phyloP scores from a whole-genome alignment of 2,113 vertebrate genomes.

The Pao palembangensis region DNA sequence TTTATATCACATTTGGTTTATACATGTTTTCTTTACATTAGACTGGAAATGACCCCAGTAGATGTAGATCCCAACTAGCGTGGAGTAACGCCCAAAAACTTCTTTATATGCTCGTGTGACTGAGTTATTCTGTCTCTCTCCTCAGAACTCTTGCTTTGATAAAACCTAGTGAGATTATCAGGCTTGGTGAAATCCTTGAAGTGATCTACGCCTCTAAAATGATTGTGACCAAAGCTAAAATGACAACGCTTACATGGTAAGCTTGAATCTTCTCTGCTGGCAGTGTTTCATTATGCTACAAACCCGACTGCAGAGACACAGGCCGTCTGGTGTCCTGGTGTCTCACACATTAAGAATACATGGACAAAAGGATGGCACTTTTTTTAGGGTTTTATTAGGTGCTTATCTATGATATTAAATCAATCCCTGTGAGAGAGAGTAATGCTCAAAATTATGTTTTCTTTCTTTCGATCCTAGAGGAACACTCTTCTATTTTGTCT shows the following conservation, averaged over 20 bases:
- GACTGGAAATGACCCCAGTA: background rate
- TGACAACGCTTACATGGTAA: slow-evolving; percentile 90
- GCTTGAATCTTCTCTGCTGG: slow-evolving; percentile 1
- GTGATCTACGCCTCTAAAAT: slow-evolving; percentile 81
- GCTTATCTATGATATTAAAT: background rate
- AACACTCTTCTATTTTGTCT: too few relatives aligned
- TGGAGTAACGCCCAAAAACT: too few relatives aligned
- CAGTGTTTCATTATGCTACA: background rate
- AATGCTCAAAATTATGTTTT: too few relatives aligned
- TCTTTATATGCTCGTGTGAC: background rate
- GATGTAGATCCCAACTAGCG: background rate
- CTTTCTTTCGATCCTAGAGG: too few relatives aligned
- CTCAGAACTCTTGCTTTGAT: slow-evolving; percentile 89
- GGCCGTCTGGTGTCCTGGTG: slow-evolving; percentile 3
- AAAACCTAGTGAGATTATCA: slow-evolving; percentile 84
- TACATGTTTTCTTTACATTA: background rate
- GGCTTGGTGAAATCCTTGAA: slow-evolving; percentile 86
- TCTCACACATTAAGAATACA: slow-evolving; percentile 29
- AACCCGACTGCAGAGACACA: background rate
- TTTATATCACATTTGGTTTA: background rate
- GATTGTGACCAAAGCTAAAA: slow-evolving; percentile 93
- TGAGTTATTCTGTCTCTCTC: background rate
- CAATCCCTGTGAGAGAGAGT: too few relatives aligned
- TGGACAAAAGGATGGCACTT: slow-evolving; percentile 21
- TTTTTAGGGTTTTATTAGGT: slow-evolving; percentile 35